Base-by-base conservation (phyloP, 2,797 vertebrate genomes). In the Tapera naevia region DNA sequence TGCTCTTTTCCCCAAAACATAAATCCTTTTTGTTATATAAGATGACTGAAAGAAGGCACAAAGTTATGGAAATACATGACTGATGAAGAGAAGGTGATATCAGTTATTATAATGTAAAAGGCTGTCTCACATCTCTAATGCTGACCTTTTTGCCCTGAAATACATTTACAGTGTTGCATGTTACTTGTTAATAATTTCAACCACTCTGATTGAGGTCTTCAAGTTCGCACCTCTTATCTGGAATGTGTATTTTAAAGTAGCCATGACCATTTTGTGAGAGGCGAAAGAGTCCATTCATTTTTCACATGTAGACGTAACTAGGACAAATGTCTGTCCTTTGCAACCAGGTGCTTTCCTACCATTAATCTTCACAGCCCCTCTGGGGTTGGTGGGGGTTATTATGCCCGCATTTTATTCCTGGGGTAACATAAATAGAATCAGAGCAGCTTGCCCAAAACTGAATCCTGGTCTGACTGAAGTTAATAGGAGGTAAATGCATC, bases 241-340 rank as follows among this genome's bases (percentile, higher is more conserved):
- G 58, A 73, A 13, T 54, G 35, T 53, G 35, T 76, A 62, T 89
- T 85, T 88, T 91, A 75, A 86, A 85, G 48, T 60, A 84, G 83
- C 53, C 21, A 9, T 54, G 90, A 45, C 76, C 28, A 32, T 79
- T 80, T 96, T 81, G 51, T 67, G 58, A 78, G 71, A 72, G 56
- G 76, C n/a, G 57, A 19, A 43, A 25, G 24, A 50, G 28, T 51
- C 30, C 62, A 75, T 54, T 89, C 32, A 64, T 96, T 94, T 96
- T 94, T 95, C 88, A 91, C 43, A 15, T 5, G 14, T 23, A 69
- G 84, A 89, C 43, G 3, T 81, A 97, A 90, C 71, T 88, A 43
- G 95, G 87, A 78, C 87, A 80, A 81, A 64, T 53, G 53, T 73
- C 74, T 94, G 89, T 94, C 91, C 94, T 94, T 96, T 88, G 45